These are phyloP conservation scores for Drosophila burlai DNA, from an alignment of 1,140 invertebrate species.

Conservation along the genomic window DNA sequence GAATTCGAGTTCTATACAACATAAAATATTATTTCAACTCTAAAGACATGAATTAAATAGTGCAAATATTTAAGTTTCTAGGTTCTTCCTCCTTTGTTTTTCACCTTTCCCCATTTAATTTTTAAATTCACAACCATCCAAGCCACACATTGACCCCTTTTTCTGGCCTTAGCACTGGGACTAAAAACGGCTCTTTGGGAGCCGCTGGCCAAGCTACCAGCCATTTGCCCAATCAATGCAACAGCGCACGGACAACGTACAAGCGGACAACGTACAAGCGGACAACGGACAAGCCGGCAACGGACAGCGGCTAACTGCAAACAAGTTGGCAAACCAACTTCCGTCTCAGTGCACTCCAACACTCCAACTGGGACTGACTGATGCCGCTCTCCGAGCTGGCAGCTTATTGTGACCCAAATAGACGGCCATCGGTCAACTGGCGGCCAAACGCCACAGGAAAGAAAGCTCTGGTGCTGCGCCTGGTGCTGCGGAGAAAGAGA, in stretches of 20 bases:
- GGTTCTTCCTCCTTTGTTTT: not conserved
- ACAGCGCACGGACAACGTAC: constrained; percentile 34
- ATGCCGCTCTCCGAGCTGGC: constrained; percentile 29
- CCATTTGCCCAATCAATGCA: constrained; percentile 61
- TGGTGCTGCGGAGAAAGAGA: not conserved
- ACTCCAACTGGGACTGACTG: constrained; percentile 48
- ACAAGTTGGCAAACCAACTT: constrained; percentile 68
- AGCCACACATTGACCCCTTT: constrained; percentile 27
- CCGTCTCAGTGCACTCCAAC: constrained; percentile 74
- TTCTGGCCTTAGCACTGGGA: constrained; percentile 2
- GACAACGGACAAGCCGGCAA: not conserved
- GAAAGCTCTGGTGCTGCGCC: constrained; percentile 37
- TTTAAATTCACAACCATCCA: constrained; percentile 9
- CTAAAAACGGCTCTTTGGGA: constrained; percentile 15
- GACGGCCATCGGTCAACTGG: constrained; percentile 49
- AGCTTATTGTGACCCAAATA: constrained; percentile 71
- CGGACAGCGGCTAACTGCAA: constrained; percentile 34
- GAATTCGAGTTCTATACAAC: not conserved
- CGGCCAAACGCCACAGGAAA: constrained; percentile 65
- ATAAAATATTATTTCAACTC: not conserved
- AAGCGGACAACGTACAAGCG: constrained; percentile 22
- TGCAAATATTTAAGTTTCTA: not conserved
- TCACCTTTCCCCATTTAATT: constrained; percentile 13
- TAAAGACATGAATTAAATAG: not conserved
- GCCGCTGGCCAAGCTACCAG: constrained; percentile 33